These are phyloP conservation scores for Microchrysa polita DNA, from an alignment of 2,888 invertebrate genomes.

Conservation along the genomic window DNA sequence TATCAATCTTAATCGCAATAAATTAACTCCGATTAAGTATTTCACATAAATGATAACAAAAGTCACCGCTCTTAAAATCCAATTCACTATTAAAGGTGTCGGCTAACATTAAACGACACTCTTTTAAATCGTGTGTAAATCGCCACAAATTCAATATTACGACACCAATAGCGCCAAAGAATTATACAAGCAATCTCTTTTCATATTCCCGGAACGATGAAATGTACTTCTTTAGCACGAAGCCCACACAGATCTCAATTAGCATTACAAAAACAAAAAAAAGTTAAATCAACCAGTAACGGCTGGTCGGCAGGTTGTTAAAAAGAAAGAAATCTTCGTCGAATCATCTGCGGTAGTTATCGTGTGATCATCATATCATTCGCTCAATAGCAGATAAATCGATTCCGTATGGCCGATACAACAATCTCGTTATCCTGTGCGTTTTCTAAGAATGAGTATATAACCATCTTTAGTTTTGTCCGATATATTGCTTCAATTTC, in stretches of 20 bases:
- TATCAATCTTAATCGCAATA: background rate
- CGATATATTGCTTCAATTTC: too few species aligned
- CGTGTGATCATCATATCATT: slow-evolving; percentile 32
- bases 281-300: slow-evolving; percentile 25
- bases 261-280: slow-evolving; percentile 33
- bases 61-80: background rate
- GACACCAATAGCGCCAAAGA: slow-evolving; percentile 1
- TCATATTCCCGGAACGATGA: slow-evolving; percentile 6
- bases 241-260: slow-evolving; percentile 43
- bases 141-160: slow-evolving; percentile 10
- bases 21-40: background rate
- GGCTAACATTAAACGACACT: slow-evolving; percentile 9
- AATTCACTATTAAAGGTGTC: background rate
- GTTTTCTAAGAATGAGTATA: background rate
- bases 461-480: background rate
- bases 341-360: slow-evolving; percentile 12
- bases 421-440: background rate
- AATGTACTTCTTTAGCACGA: slow-evolving; percentile 2
- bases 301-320: slow-evolving; percentile 8
- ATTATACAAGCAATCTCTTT: background rate
- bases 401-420: background rate
- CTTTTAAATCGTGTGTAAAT: slow-evolving; percentile 15
- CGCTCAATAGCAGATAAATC: slow-evolving; percentile 17
- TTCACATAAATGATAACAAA: background rate
- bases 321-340: slow-evolving; percentile 2